Base-by-base conservation (phyloP, 2,888 invertebrate genomes). In the Heliconius charithonia region DNA sequence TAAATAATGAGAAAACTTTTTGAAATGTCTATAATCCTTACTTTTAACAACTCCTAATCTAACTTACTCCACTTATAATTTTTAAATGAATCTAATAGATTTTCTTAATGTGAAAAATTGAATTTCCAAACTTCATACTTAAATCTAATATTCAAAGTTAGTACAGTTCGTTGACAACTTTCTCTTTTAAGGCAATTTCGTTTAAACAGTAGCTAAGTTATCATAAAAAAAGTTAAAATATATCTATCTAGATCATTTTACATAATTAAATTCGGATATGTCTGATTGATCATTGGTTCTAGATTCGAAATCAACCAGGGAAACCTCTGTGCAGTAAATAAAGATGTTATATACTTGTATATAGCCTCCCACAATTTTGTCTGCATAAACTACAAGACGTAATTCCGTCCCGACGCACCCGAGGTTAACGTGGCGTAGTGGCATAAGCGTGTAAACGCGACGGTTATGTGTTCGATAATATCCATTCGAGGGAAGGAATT, bases 81-180 rank as follows among this genome's bases (percentile, higher is more conserved):
- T 45, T 62, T 41, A 27, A 63, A 25, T 74, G 4, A 74, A 74
- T 62, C 25, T 45, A 0, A 27, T 62, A 74, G 6, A 63, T 74
- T 41, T 63, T 19, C 74, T 13, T 27, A 65, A 74, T 63, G 19
- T 74, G 22, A 74, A 74, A 74, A 63, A 63, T 74, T 74, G 3
- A 63, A 63, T 74, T 63, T 62, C 45, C 74, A 22, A 63, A 63
- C 63, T 74, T 74, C 27, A 25, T 74, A 63, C 74, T 74, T 73
- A 37, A 73, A 41, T 63, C 63, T 74, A 71, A 71, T 56, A 56
- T 71, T 22, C 45, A 41, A 65, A 65, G 45, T 63, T 62, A 37
- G 22, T 25, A 63, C 41, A 63, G 27, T 65, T 45, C n/a, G 25
- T 27, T 6, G 41, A 74, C 41, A 41, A 74, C 65, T 45, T 74